phyloP scores from a whole-genome alignment of 1,140 invertebrate species.

The Drosophila asahinai region DNA sequence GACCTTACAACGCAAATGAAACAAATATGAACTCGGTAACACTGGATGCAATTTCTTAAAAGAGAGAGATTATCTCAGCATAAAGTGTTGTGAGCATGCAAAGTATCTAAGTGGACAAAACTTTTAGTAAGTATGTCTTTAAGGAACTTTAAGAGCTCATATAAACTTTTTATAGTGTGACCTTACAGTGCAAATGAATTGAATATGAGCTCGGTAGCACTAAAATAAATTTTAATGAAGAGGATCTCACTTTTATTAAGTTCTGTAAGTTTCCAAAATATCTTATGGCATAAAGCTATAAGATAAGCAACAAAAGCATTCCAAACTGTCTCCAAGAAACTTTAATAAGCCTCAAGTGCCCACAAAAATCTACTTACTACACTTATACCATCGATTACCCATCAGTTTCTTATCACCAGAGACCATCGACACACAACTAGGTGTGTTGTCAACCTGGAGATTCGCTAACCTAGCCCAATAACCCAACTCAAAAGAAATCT shows the following conservation, averaged over 20 bases:
- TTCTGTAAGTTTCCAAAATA: too few relatives aligned
- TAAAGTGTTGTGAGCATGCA: too few relatives aligned
- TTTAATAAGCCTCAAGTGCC: background rate
- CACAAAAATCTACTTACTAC: background rate
- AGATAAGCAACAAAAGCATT: background rate
- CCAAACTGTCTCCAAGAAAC: background rate
- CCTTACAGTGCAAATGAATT: too few relatives aligned
- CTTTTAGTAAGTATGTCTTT: too few relatives aligned
- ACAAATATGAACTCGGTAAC: too few relatives aligned
- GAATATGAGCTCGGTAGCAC: background rate
- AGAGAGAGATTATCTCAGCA: too few relatives aligned
- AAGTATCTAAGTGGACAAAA: too few relatives aligned
- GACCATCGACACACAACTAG: conserved; percentile 16
- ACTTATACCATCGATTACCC: background rate
- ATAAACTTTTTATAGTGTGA: background rate
- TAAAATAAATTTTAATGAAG: accelerated
- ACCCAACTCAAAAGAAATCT: conserved; percentile 9
- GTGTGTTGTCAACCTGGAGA: conserved; percentile 5
- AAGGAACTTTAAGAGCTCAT: too few relatives aligned
- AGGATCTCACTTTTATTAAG: background rate
- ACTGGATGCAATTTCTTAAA: too few relatives aligned
- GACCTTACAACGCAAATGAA: too few relatives aligned
- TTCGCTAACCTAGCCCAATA: conserved; percentile 2
- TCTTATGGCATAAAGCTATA: background rate
- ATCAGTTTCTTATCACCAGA: conserved; percentile 11